A percentile compares a stretch with the other conserved stretches of the same genome.
Evolutionary conservation across 2,888 invertebrate species (phyloP).

Genomic region (Onchidella celtica): DNA sequence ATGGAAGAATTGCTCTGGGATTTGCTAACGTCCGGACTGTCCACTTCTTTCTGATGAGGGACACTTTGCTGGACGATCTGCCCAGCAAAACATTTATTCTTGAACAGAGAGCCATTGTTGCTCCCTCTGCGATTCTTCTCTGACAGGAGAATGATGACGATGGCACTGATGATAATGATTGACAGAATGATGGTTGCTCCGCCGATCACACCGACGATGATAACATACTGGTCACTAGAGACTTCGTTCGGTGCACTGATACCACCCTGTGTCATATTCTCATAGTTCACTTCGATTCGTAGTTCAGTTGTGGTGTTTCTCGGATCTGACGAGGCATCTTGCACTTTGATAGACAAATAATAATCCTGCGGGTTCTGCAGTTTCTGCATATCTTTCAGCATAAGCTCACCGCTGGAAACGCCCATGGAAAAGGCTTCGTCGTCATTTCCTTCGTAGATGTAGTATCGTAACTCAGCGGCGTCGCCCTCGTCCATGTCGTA

Average conservation of each 20-base stretch:
- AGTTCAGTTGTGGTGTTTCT: slow-evolving; percentile 51
- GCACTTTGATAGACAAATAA: slow-evolving; percentile 50
- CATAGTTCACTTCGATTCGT: slow-evolving; percentile 52
- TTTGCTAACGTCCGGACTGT: slow-evolving; percentile 14
- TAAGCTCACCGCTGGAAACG: slow-evolving; percentile 93
- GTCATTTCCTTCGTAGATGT: slow-evolving; percentile 91
- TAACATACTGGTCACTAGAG: slow-evolving; percentile 73
- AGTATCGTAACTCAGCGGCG: slow-evolving; percentile 94
- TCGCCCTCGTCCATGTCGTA: slow-evolving; percentile 86
- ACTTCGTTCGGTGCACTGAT: background rate
- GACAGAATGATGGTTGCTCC: slow-evolving; percentile 56
- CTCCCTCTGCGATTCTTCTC: slow-evolving; percentile 45
- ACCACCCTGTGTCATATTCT: slow-evolving; percentile 42
- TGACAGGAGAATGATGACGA: slow-evolving; percentile 52
- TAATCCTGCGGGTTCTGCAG: slow-evolving; percentile 52
- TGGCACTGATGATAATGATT: slow-evolving; percentile 56
- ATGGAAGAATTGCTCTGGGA: slow-evolving; percentile 21
- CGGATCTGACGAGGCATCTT: slow-evolving; percentile 45
- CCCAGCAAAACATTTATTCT: slow-evolving; percentile 32
- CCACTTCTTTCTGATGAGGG: background rate
- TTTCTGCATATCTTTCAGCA: slow-evolving; percentile 82
- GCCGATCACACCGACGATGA: slow-evolving; percentile 57
- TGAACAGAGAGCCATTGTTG: slow-evolving; percentile 31
- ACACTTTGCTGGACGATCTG: background rate
- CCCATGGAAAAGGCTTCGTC: slow-evolving; percentile 74